Evolutionary conservation across 2,797 vertebrate genomes (phyloP), one percentile per base, ranked within the genome.

Genomic region (Alcedo quadribrachys): DNA sequence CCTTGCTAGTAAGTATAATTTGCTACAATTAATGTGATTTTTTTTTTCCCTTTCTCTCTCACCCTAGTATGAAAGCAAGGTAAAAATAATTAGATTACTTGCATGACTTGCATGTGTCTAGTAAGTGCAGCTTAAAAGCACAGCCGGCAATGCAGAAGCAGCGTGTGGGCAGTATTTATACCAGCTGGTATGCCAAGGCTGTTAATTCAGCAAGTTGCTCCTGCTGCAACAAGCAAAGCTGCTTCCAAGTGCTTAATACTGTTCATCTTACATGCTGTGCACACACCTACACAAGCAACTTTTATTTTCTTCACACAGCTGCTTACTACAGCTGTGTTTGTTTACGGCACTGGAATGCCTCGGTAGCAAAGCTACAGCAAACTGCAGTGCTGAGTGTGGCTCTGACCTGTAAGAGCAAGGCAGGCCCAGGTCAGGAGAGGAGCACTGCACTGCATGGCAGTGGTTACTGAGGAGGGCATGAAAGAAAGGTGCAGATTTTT

Each of bases 21-120:
- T 84, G 22, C 71, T 82, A 62, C 74, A 79, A 93, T 83, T 93
- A 96, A 96, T 88, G 61, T 58, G 87, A 91, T 69, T 90, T 42
- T 54, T 51, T 85, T 8, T 65, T 53, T 82, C 6, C 60, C 43
- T 92, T 48, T 87, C 40, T 83, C 76, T 71, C 87, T 87, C 95
- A 89, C 95, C 95, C 96, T 98, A 98, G 98, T 98, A 98, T 98
- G 97, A 98, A 97, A 98, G 97, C 98, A 97, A 99, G 98, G 98
- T 99, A 99, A 99, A 98, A 92, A 85, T 73, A 69, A 93, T 96
- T 93, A 69, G 70, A 94, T 96, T 96, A 87, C 90, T 96, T 97
- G 98, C 97, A 95, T 97, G 96, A 60, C 65, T 89, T 98, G 98
- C 98, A 98, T 98, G 98, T 69, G 65, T 78, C 84, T 88, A 90